Evolutionary conservation across 2,888 invertebrate species (phyloP).

Genomic region (Drosophila prostipennis): DNA sequence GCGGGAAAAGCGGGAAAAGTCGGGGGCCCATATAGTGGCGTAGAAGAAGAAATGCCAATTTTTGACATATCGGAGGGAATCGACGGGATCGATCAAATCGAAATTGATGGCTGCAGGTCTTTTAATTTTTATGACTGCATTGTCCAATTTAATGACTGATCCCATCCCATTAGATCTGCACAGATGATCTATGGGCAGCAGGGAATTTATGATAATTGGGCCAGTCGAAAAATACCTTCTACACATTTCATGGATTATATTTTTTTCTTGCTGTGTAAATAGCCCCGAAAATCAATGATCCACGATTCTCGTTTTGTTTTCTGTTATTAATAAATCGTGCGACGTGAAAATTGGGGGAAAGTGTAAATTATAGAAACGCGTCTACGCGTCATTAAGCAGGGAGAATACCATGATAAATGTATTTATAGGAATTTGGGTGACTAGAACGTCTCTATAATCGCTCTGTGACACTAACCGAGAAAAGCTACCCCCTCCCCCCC

Average conservation of each 20-base stretch:
- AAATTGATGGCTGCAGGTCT: conserved; percentile 56
- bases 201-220: conserved; percentile 38
- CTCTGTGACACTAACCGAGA: conserved; percentile 78
- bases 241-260: too few relatives aligned
- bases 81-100: conserved; percentile 42
- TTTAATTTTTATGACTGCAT: conserved; percentile 70
- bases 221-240: conserved; percentile 37
- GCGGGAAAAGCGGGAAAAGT: conserved; percentile 4
- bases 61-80: conserved; percentile 67
- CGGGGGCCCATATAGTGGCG: conserved; percentile 8
- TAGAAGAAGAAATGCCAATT: conserved; percentile 49
- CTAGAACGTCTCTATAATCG: conserved; percentile 76
- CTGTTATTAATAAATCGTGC: conserved; percentile 42
- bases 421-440: conserved; percentile 79
- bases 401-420: conserved; percentile 78
- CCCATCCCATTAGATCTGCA: conserved; percentile 56
- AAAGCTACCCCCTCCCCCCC: conserved; percentile 45
- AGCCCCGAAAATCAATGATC: conserved; percentile 15
- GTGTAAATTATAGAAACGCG: conserved; percentile 73
- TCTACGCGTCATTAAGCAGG: conserved; percentile 78
- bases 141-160: conserved; percentile 70
- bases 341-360: conserved; percentile 65
- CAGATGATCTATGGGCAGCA: conserved; percentile 24
- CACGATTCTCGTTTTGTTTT: conserved; percentile 21
- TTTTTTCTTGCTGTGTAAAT: neutral